Evolutionary conservation across 1,140 invertebrate species (phyloP), one percentile per base, ranked within the genome.

Genomic region (Drosophila chauvacae): DNA sequence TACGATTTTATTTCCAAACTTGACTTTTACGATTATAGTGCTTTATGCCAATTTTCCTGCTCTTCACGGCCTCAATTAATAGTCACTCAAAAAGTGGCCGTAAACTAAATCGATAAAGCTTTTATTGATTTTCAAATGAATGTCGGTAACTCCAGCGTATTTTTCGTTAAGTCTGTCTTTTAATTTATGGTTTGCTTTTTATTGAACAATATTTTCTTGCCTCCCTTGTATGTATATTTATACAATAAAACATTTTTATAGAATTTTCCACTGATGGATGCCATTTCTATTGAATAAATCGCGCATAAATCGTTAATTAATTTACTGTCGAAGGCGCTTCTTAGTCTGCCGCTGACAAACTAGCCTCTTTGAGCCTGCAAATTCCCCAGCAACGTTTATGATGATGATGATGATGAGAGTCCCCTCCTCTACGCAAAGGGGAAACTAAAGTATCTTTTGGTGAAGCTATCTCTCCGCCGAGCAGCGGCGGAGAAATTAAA

Each of bases 401-500:
- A 14, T 26, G 20, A 66, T 66, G 47, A 42, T 53, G 42, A 39
- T 68, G 33, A 45, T 56, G 53, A 2, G 35, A 39, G 26, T 26
- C 16, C 14, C 20, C 11, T 14, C 23, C 28, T 2, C 16, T 35
- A 23, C 51, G 44, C 51, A 42, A 58, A 72, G 64, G 64, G 50
- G 42, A 35, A 72, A 35, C 69, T 58, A 74, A 72, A 72, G 70
- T 73, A 73, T 73, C 68, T 73, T 72, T 60, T 48, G 55, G 69
- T 57, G 53, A 59, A 58, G 48, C 66, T 71, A 45, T 35, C 48
- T 14, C n/a, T 44, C 42, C 44, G 18, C 28, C 18, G 28, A 30
- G 41, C 18, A 58, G 45, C 35, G 26, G 41, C 39, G 28, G 33
- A 48, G 71, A 81, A 77, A 81, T 86, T 81, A 78, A 81, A 84